A percentile compares a stretch with the other conserved stretches of the same genome.
phyloP scores from a whole-genome alignment of 2,113 vertebrate genomes.

The Panurus biarmicus region DNA sequence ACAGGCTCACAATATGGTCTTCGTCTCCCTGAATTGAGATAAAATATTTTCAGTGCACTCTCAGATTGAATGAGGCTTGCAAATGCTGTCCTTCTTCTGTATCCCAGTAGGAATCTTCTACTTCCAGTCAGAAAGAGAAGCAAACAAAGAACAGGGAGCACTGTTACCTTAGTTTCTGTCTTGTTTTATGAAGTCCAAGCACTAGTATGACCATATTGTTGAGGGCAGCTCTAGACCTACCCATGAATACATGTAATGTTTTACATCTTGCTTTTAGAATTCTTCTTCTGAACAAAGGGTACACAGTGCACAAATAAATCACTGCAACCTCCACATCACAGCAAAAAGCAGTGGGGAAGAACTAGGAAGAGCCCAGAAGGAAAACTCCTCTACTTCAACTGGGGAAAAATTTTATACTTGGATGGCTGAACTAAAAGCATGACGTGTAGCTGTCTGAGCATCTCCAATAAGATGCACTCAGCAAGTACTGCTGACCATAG shows the following conservation, averaged over 20 bases:
- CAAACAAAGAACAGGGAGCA: background rate
- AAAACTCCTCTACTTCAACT: background rate
- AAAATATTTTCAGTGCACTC: background rate
- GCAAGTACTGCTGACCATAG: background rate
- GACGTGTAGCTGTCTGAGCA: background rate
- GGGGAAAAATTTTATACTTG: background rate
- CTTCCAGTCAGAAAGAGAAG: background rate
- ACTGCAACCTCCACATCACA: background rate
- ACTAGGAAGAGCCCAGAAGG: background rate
- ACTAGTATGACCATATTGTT: background rate
- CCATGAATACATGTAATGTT: background rate
- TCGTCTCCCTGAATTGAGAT: constrained; percentile 84
- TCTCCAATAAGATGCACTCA: background rate
- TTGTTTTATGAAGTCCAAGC: background rate
- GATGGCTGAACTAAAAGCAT: background rate
- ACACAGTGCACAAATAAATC: background rate
- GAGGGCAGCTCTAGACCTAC: background rate
- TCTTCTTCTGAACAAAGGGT: background rate
- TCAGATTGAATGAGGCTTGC: background rate
- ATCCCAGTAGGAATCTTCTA: background rate
- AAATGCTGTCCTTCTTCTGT: background rate
- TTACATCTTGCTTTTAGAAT: background rate
- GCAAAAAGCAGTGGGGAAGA: background rate
- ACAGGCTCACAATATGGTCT: constrained; percentile 90
- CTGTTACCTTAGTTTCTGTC: background rate